phyloP scores from a whole-genome alignment of 2,888 invertebrate species.

The Chymomyza caudatula region DNA sequence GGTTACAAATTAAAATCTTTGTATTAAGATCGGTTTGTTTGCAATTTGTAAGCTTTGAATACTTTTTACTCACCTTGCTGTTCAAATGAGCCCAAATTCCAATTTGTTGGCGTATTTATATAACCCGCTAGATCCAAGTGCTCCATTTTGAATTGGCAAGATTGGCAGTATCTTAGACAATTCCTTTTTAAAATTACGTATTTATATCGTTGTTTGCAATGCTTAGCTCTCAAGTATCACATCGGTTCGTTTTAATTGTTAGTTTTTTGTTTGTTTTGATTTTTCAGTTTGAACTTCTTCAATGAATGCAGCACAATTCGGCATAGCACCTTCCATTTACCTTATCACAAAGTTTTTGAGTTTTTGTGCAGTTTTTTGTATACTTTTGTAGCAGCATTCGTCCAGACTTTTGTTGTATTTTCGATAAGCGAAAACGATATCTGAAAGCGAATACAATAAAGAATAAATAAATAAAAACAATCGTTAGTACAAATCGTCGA shows the following conservation, averaged over 20 bases:
- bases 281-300: conserved; percentile 29
- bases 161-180: conserved; percentile 9
- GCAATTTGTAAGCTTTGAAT: not conserved
- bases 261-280: no score
- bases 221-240: conserved; percentile 57
- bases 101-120: conserved; percentile 64
- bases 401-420: conserved; percentile 61
- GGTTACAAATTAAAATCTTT: no score
- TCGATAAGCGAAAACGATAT: conserved; percentile 74
- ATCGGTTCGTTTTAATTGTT: conserved; percentile 53
- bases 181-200: conserved; percentile 23
- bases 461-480: conserved; percentile 20
- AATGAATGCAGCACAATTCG: conserved; percentile 19
- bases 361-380: conserved; percentile 47
- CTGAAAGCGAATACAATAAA: conserved; percentile 54
- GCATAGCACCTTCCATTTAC: conserved; percentile 42
- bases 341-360: conserved; percentile 42
- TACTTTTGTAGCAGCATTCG: conserved; percentile 53
- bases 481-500: conserved; percentile 36
- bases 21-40: no score
- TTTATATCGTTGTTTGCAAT: conserved; percentile 49
- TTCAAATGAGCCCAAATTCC: conserved; percentile 75
- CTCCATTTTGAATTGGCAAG: conserved; percentile 66
- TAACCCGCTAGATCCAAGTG: conserved; percentile 76
- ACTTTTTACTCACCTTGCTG: conserved; percentile 75